Conservation (phyloP, 2,797 vertebrate species). For the Xenopus petersii region DNA sequence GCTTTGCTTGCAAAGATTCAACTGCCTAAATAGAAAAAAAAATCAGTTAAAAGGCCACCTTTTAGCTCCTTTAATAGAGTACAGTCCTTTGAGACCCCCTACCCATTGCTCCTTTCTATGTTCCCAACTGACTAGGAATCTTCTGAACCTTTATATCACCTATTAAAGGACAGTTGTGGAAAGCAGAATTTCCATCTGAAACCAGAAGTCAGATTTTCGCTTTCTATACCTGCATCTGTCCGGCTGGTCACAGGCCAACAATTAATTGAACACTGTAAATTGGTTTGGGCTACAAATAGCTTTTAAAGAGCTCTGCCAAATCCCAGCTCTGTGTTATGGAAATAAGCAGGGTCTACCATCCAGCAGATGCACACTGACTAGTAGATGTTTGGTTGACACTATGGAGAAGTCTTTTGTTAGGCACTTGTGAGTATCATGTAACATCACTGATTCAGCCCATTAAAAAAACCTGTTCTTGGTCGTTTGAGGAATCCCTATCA, state of each 20-base stretch:
- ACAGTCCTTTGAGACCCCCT: no score
- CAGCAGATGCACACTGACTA: constrained; percentile 25
- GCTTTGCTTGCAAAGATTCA: no score
- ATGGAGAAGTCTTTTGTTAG: constrained; percentile 13
- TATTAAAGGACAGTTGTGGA: neutral
- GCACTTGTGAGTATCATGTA: constrained; percentile 7
- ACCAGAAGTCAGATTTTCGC: neutral
- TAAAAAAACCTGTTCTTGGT: constrained; percentile 10
- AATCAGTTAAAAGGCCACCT: no score
- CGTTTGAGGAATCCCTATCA: constrained; percentile 2
- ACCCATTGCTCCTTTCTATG: no score
- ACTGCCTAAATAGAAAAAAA: no score
- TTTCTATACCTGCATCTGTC: constrained; percentile 35
- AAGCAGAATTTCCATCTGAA: constrained; percentile 3
- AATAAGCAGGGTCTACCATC: constrained; percentile 12
- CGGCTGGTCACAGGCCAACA: constrained; percentile 9
- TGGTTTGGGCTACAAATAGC: constrained; percentile 8
- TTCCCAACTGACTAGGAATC: neutral
- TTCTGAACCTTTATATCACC: neutral
- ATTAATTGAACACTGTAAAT: constrained; percentile 12
- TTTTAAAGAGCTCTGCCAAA: constrained; percentile 12
- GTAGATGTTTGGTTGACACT: constrained; percentile 19
- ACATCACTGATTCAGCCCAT: constrained; percentile 6
- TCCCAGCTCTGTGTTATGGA: constrained; percentile 26
- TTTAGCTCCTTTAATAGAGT: no score